Percentiles rank a stretch among this genome's conserved stretches.
Evolutionary conservation across 2,888 invertebrate genomes (phyloP).

Genomic region (Marasmarcha lunaedactyla): DNA sequence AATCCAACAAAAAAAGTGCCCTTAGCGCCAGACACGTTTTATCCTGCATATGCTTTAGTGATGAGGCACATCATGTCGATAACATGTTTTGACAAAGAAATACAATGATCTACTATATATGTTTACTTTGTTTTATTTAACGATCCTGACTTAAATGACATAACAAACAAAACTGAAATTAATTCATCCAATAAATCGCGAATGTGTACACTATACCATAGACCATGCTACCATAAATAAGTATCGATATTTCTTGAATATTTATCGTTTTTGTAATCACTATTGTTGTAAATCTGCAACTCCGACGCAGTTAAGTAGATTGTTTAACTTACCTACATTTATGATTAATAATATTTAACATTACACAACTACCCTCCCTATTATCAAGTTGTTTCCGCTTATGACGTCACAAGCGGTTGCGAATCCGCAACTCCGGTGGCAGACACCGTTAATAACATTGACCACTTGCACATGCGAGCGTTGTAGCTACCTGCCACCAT

Average conservation of each 20-base stretch:
- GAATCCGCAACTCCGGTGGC: too few relatives aligned
- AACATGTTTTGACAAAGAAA: neutral
- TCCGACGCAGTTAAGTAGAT: too few relatives aligned
- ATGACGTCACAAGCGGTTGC: too few relatives aligned
- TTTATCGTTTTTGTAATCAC: neutral
- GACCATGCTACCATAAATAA: neutral
- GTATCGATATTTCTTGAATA: neutral
- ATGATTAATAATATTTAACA: too few relatives aligned
- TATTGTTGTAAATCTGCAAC: conserved; percentile 1
- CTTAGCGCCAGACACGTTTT: conserved; percentile 1
- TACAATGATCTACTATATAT: neutral
- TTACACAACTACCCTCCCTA: neutral
- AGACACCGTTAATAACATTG: too few relatives aligned
- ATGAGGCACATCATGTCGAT: neutral
- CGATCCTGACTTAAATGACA: neutral
- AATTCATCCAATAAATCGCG: too few relatives aligned
- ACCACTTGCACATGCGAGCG: too few relatives aligned
- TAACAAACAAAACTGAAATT: neutral
- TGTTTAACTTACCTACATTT: too few relatives aligned
- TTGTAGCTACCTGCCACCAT: too few relatives aligned
- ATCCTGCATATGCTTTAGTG: neutral
- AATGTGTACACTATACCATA: neutral
- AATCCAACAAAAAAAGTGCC: neutral
- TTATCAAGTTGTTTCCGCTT: too few relatives aligned
- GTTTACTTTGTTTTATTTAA: neutral